phyloP scores from a whole-genome alignment of 2,113 vertebrate species.

The Stomatorhinus ivindoensis region DNA sequence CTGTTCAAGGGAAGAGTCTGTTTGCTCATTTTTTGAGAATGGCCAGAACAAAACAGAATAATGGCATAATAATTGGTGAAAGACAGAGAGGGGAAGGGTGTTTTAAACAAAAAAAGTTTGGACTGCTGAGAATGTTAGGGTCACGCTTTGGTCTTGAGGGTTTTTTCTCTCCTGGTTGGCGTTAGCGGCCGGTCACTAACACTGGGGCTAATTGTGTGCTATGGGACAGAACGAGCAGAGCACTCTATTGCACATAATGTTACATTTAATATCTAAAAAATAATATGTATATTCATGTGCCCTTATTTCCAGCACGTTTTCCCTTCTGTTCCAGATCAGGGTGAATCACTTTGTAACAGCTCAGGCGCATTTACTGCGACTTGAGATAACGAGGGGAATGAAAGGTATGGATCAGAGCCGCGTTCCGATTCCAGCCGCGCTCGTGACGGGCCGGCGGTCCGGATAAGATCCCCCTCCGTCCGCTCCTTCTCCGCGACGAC shows the following conservation, averaged over 20 bases:
- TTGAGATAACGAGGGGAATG: not conserved
- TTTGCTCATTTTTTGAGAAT: not conserved
- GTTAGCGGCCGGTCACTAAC: not conserved
- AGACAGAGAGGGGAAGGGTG: not conserved
- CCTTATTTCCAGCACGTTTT: not conserved
- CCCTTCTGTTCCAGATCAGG: not conserved
- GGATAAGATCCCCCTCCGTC: not conserved
- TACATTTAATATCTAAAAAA: not conserved
- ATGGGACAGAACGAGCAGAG: not conserved
- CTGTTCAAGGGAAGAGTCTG: not conserved
- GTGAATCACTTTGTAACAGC: conserved; percentile 13
- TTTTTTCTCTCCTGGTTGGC: not conserved
- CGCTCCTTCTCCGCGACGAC: not conserved
- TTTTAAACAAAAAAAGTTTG: not conserved
- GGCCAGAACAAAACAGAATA: not conserved
- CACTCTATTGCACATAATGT: not conserved
- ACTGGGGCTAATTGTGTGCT: not conserved
- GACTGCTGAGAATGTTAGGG: not conserved
- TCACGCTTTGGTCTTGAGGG: not conserved
- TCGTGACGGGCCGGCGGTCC: not conserved
- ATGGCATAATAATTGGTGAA: not conserved
- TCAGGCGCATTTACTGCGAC: conserved; percentile 8
- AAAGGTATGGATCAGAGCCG: not conserved
- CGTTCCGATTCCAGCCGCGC: not conserved
- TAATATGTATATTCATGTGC: not conserved